Evolutionary conservation across 2,113 vertebrate species (phyloP), one percentile per base, ranked within the genome.

Genomic region (Rhodinocichla rosea): DNA sequence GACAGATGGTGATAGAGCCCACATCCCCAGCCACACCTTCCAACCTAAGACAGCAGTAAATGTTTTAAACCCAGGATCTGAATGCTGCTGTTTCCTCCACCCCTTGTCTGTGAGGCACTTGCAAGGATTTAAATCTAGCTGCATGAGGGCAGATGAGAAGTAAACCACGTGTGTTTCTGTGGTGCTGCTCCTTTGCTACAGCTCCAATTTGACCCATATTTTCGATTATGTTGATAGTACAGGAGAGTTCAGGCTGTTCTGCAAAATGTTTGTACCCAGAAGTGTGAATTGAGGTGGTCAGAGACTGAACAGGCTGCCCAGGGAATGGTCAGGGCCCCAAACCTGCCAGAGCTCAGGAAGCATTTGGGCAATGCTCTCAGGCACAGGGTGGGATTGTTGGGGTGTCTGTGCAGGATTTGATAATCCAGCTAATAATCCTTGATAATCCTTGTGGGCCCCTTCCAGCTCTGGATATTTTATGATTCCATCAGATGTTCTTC

Each of bases 21-120:
- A 56, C 32, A 9, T 13, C 30, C 26, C 33, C 55, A 57, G 55
- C 6, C 13, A 23, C 21, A n/a, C 14, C 33, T 57, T n/a, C 21
- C 33, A 57, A 7, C 33, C 55, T 7, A 10, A 57, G 13, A 22
- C 21, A n/a, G 4, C 21, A 28, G 22, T 1, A 1, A 52, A 35
- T 23, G 37, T 39, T 59, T 81, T 22, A 71, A 75, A 71, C 9
- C 20, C 11, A 7, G 56, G 23, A 63, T 67, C 13, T 16, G n/a
- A 49, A 76, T 0, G 2, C 37, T 49, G 62, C 1, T 0, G 1
- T 32, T 76, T 50, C 44, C 21, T 65, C 53, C 14, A 13, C 45
- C 10, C 22, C 33, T 59, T 15, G 24, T 11, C 22, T 60, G 11
- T 0, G 0, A 27, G 44, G 45, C 15, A 19, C 69, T 64, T 0